Conservation (phyloP, 2,888 invertebrate genomes). For the Philereme transversata region DNA sequence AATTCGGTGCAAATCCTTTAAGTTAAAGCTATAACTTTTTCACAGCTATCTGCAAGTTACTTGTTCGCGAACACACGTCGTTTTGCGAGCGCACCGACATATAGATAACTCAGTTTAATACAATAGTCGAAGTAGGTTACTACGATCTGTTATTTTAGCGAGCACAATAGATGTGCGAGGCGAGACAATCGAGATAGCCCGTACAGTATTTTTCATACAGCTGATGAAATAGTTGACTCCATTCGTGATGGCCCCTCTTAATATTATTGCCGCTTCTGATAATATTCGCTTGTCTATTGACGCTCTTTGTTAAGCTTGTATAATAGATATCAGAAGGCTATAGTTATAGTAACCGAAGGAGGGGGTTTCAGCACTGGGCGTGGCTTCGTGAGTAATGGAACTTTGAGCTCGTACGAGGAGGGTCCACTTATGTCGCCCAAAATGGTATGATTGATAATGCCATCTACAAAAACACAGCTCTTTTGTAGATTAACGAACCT, state of each 20-base stretch:
- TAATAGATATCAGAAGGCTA: slow-evolving; percentile 37
- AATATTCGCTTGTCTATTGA: slow-evolving; percentile 32
- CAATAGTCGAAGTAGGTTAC: slow-evolving; percentile 32
- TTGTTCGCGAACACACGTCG: slow-evolving; percentile 42
- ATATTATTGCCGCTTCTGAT: slow-evolving; percentile 34
- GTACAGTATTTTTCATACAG: slow-evolving; percentile 33
- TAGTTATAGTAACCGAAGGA: slow-evolving; percentile 56
- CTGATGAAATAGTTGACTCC: slow-evolving; percentile 32
- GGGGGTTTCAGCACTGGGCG: slow-evolving; percentile 76
- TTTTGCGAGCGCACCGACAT: slow-evolving; percentile 31
- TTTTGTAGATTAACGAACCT: slow-evolving; percentile 57
- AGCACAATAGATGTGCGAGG: slow-evolving; percentile 26
- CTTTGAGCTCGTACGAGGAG: slow-evolving; percentile 78
- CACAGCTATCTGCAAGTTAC: slow-evolving; percentile 44
- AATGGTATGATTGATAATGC: slow-evolving; percentile 81
- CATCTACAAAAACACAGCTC: slow-evolving; percentile 72
- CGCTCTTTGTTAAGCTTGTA: slow-evolving; percentile 35
- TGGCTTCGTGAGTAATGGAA: slow-evolving; percentile 79
- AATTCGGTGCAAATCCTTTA: slow-evolving; percentile 48
- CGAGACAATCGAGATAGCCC: slow-evolving; percentile 31
- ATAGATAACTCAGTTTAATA: slow-evolving; percentile 35
- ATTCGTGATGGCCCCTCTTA: slow-evolving; percentile 29
- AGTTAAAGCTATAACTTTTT: slow-evolving; percentile 48
- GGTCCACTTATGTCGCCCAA: slow-evolving; percentile 81
- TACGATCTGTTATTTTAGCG: slow-evolving; percentile 30